Base-by-base conservation (phyloP, 2,888 invertebrate species). In the Smittia aterrima region DNA sequence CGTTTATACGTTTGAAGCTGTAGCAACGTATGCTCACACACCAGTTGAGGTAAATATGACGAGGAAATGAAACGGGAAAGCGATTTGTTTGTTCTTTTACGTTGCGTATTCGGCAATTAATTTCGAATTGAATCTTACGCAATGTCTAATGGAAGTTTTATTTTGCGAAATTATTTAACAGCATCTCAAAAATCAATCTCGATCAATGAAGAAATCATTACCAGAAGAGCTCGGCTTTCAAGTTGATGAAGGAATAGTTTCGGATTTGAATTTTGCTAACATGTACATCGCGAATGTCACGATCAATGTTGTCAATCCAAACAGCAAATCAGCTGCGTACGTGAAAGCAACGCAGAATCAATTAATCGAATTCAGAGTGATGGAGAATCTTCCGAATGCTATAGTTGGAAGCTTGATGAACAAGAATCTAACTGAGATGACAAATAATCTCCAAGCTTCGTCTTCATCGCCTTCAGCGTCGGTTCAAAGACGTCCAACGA, bases 1-100 rank as follows among this genome's bases (percentile, higher is more conserved):
- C 1, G 82, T 88, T 41, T 95, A 91, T 79, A 89, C 92, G 76
- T 93, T 95, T 78, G 93, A 93, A 83, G 92, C 93, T 0, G 89
- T 93, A 6, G 94, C 93, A 0, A 89, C 88, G 0, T 87, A 88
- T 77, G 76, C 47, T 0, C 47, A 74, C 24, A 66, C 41, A 25
- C 74, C 74, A 4, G 74, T 74, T 74, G 74, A 74, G 54, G 74
- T 74, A 27, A 74, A n/a, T n/a, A n/a, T n/a, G n/a, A n/a, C n/a
- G n/a, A n/a, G n/a, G n/a, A n/a, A n/a, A n/a, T n/a, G 3, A 47
- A 3, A 13, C n/a, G 7, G 6, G 4, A 3, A 16, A 3, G 3
- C 13, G 7, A 7, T n/a, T 9, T 9, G 4, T 38, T 38, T 38
- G 9, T 38, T 38, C 38, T 38, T 38, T 38, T 38, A 38, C 38